Conservation (phyloP, 1,140 invertebrate genomes). For the Bombyx mori region DNA sequence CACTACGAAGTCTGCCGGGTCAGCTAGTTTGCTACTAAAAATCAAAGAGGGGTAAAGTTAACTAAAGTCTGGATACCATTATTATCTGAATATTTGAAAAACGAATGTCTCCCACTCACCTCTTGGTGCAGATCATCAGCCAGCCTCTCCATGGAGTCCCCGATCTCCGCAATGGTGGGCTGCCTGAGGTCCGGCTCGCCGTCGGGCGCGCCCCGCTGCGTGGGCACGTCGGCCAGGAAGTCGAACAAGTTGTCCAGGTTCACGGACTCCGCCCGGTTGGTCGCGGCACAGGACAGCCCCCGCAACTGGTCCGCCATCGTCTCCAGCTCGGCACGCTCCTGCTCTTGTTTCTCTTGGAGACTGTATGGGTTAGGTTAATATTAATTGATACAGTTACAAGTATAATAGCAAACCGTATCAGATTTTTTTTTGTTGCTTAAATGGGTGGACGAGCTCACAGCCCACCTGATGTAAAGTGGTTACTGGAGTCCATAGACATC, state of each 20-base stretch:
- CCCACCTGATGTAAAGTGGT: too few species aligned
- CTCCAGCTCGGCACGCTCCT: constrained; percentile 53
- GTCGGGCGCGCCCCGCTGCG: constrained; percentile 67
- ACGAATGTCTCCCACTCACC: constrained; percentile 30
- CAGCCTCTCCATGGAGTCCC: constrained; percentile 85
- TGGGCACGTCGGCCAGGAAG: constrained; percentile 88
- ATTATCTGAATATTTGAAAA: too few species aligned
- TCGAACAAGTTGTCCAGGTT: constrained; percentile 95
- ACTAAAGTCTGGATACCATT: too few species aligned
- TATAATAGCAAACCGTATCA: too few species aligned
- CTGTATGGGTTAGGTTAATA: constrained; percentile 15
- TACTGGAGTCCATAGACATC: too few species aligned
- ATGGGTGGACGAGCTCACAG: too few species aligned
- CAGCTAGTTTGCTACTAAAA: too few species aligned
- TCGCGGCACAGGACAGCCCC: constrained; percentile 29
- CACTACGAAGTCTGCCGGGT: too few species aligned
- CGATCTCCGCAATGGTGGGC: constrained; percentile 88
- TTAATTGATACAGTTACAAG: too few species aligned
- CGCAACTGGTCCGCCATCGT: constrained; percentile 58
- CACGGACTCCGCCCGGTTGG: constrained; percentile 76
- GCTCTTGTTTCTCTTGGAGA: constrained; percentile 50
- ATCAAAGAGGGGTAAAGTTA: too few species aligned
- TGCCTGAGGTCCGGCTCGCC: constrained; percentile 72
- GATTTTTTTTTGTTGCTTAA: too few species aligned
- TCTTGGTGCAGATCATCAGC: constrained; percentile 85